These are phyloP conservation scores for Syrista parreyssii DNA, from an alignment of 2,888 invertebrate genomes.

Conservation along the genomic window DNA sequence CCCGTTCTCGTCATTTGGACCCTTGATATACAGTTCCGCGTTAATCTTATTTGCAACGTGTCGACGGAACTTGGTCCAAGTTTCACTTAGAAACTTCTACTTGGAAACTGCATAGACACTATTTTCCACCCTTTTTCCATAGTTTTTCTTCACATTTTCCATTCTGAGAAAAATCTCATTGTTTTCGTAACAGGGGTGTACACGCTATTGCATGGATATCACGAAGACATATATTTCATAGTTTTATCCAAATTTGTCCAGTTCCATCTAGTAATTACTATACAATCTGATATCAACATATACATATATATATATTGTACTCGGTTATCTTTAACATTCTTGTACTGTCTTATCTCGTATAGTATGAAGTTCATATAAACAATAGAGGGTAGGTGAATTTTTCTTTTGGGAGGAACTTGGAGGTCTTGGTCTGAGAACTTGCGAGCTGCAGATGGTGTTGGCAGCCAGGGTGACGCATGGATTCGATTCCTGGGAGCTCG, in stretches of 20 bases:
- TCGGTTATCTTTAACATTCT: not conserved
- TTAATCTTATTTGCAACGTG: not conserved
- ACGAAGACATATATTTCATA: not conserved
- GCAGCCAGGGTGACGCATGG: constrained; percentile 66
- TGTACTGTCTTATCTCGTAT: not conserved
- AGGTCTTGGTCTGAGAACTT: constrained; percentile 47
- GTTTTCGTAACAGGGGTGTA: not conserved
- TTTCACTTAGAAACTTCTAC: not conserved
- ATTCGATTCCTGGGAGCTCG: constrained; percentile 66
- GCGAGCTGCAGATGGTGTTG: constrained; percentile 64
- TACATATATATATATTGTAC: not conserved
- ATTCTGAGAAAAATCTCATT: not conserved
- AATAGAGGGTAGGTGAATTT: constrained; percentile 26
- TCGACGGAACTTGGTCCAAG: not conserved
- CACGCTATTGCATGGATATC: not conserved
- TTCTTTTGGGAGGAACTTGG: constrained; percentile 30
- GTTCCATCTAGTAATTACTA: not conserved
- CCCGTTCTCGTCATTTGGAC: not conserved
- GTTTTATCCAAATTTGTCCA: not conserved
- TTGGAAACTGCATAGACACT: not conserved
- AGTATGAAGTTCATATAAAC: not conserved
- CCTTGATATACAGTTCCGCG: not conserved
- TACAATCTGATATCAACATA: not conserved
- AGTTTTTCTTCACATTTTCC: not conserved
- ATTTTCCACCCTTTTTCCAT: not conserved